Evolutionary conservation across 2,888 invertebrate species (phyloP), one percentile per base, ranked within the genome.

Genomic region (Cyaniris semiargus): DNA sequence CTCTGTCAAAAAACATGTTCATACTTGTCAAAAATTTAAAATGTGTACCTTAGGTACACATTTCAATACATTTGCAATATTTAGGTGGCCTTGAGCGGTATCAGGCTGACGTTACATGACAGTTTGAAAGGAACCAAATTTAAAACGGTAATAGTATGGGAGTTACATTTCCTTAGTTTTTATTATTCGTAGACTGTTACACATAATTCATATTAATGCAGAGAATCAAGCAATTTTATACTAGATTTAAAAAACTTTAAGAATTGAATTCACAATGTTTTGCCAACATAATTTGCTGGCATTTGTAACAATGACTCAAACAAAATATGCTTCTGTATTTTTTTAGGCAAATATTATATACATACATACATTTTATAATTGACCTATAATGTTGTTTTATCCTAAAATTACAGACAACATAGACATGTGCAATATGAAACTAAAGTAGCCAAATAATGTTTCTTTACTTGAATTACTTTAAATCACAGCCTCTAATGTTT

Each of bases 371-470:
- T 34, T 71, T 38, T 10, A 72, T 72, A 72, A 72, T 72, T 72
- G 72, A 72, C 72, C 72, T 72, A 44, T 15, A 72, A 44, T 44
- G 44, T 21, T 70, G 34, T 71, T 72, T 23, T 72, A 71, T 44
- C 44, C 72, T 71, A 71, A 71, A 38, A 71, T 72, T 21, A 72
- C 72, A 72, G 15, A 66, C 66, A 66, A 66, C 27, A 66, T 60
- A 60, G 60, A 60, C 60, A 23, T 23, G 13, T 60, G 60, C 60
- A 23, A 60, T 23, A 21, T 60, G 21, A 21, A 60, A 58, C 58
- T 21, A 21, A 21, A 58, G 58, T 58, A 58, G 58, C 21, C 58
- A 21, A 58, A 58, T 44, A 21, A 58, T 21, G 21, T n/a, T 21
- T 58, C 21, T 58, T 58, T n/a, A 58, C 8, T 58, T 58, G 44